phyloP scores from a whole-genome alignment of 2,888 invertebrate species.

The Rhaphigaster nebulosa region DNA sequence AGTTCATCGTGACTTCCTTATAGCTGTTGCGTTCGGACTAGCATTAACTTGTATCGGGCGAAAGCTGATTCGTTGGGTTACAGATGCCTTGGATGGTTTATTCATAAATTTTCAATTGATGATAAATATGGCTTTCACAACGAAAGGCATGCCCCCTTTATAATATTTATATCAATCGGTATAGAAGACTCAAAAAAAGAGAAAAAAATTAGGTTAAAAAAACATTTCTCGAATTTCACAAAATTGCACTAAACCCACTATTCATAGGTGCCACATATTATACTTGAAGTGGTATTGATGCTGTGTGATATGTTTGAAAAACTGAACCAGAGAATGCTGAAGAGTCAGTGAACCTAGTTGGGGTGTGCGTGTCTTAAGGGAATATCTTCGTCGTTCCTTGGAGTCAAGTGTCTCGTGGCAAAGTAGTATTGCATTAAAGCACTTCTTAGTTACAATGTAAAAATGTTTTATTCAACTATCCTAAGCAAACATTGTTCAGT shows the following conservation, averaged over 20 bases:
- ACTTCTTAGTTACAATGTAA: neutral
- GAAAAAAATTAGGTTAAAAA: too few relatives aligned
- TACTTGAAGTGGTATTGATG: too few relatives aligned
- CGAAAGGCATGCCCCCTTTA: too few relatives aligned
- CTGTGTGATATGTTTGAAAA: neutral
- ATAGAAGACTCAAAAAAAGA: too few relatives aligned
- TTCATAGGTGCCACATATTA: too few relatives aligned
- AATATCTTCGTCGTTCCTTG: neutral
- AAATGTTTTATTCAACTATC: neutral
- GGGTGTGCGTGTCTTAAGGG: neutral
- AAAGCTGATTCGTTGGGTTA: neutral
- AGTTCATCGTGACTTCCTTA: conserved; percentile 1
- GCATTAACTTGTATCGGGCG: neutral
- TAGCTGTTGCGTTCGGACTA: neutral
- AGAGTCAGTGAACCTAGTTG: conserved; percentile 3
- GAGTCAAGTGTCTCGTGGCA: neutral
- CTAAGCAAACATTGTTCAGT: neutral
- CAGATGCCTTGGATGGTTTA: neutral
- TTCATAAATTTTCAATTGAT: neutral
- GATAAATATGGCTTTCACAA: neutral
- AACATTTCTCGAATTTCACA: too few relatives aligned
- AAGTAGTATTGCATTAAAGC: neutral
- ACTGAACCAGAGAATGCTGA: neutral
- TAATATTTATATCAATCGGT: too few relatives aligned
- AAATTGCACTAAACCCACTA: too few relatives aligned